These are phyloP conservation scores for Steatornis caripensis DNA, from an alignment of 2,113 vertebrate species.

Conservation along the genomic window DNA sequence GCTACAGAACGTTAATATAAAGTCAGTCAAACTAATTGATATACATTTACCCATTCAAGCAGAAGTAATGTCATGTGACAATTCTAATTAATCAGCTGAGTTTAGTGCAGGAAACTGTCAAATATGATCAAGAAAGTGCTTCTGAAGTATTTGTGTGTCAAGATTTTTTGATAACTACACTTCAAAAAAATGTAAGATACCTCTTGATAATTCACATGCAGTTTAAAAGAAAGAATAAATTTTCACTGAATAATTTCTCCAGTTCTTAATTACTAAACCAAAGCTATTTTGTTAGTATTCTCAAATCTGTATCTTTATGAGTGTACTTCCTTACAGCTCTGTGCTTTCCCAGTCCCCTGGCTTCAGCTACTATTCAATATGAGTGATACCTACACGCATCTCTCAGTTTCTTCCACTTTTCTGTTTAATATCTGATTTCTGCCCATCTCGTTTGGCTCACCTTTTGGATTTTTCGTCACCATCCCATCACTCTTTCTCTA, in stretches of 20 bases:
- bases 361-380: neutral
- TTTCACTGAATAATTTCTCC: neutral
- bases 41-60: neutral
- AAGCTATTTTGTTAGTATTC: neutral
- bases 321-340: neutral
- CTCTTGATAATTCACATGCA: neutral
- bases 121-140: neutral
- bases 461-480: neutral
- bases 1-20: neutral
- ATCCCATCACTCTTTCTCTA: neutral
- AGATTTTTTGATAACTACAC: neutral
- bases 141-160: neutral
- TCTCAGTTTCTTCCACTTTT: neutral
- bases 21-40: neutral
- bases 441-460: neutral
- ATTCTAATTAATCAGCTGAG: neutral
- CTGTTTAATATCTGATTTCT: neutral
- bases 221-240: neutral
- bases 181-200: neutral
- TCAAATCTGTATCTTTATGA: neutral
- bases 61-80: neutral
- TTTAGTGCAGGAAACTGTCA: neutral
- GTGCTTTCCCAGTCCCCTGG: neutral
- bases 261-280: neutral
- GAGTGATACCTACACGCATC: neutral